Conservation (phyloP, 2,113 vertebrate genomes). For the Acrocephalus kingi region DNA sequence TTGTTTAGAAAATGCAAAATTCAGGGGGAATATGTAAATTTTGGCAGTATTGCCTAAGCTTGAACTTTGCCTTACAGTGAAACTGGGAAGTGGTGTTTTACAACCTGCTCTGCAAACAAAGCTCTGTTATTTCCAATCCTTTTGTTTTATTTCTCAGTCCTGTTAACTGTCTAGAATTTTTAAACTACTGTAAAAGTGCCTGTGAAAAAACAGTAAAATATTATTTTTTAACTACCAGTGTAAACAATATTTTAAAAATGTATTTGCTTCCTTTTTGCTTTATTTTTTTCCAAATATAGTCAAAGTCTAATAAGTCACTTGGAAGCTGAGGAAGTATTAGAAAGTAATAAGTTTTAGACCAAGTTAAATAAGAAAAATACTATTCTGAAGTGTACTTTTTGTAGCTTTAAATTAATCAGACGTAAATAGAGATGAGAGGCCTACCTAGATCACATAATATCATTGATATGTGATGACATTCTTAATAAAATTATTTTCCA, state of each 20-base stretch:
- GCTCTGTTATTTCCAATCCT: background rate
- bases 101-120: background rate
- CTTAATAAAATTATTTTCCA: background rate
- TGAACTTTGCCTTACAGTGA: background rate
- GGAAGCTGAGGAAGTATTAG: background rate
- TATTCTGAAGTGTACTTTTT: background rate
- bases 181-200: background rate
- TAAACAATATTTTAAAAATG: background rate
- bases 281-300: background rate
- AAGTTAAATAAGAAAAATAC: background rate
- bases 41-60: background rate
- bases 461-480: background rate
- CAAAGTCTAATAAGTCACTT: background rate
- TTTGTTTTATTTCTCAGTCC: background rate
- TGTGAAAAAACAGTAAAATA: background rate
- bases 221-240: background rate
- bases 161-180: background rate
- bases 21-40: background rate
- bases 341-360: background rate
- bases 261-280: background rate
- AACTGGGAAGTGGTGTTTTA: background rate
- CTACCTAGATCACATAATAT: background rate
- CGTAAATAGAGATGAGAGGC: background rate
- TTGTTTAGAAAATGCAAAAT: background rate
- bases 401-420: background rate